These are phyloP conservation scores for Idaea aversata DNA, from an alignment of 2,888 invertebrate species.

Conservation along the genomic window DNA sequence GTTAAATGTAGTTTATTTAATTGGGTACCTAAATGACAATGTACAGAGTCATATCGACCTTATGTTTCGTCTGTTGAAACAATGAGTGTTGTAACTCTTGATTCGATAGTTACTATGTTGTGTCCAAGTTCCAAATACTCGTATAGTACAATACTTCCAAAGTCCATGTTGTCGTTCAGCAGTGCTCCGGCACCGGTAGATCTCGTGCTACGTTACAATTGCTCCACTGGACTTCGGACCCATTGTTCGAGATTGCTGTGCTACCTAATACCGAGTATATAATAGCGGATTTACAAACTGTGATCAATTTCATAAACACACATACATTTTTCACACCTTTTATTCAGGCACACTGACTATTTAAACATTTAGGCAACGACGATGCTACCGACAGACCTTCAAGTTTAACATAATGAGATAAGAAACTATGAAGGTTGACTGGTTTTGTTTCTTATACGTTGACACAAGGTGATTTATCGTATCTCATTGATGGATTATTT, in stretches of 20 bases:
- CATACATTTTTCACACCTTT: background rate
- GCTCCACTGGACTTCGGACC: constrained; percentile 54
- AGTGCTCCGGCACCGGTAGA: constrained; percentile 43
- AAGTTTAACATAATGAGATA: background rate
- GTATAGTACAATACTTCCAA: constrained; percentile 26
- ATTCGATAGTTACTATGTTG: constrained; percentile 17
- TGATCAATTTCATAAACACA: background rate
- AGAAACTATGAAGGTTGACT: background rate
- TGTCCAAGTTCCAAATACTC: constrained; percentile 12
- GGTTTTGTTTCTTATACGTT: background rate
- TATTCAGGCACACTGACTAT: background rate
- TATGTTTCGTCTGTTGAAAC: constrained; percentile 26
- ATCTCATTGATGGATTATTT: background rate
- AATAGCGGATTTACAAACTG: background rate
- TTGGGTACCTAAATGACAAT: too few species aligned
- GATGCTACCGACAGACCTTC: background rate
- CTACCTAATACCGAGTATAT: constrained; percentile 29
- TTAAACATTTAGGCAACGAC: background rate
- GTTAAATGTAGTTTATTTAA: too few species aligned
- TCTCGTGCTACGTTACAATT: constrained; percentile 47
- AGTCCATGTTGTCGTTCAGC: constrained; percentile 47
- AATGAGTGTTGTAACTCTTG: constrained; percentile 15
- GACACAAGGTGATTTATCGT: background rate
- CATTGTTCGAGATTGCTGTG: constrained; percentile 46
- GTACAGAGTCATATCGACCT: constrained; percentile 14